These are phyloP conservation scores for Apoda limacodes DNA, from an alignment of 2,888 invertebrate species.

Conservation along the genomic window DNA sequence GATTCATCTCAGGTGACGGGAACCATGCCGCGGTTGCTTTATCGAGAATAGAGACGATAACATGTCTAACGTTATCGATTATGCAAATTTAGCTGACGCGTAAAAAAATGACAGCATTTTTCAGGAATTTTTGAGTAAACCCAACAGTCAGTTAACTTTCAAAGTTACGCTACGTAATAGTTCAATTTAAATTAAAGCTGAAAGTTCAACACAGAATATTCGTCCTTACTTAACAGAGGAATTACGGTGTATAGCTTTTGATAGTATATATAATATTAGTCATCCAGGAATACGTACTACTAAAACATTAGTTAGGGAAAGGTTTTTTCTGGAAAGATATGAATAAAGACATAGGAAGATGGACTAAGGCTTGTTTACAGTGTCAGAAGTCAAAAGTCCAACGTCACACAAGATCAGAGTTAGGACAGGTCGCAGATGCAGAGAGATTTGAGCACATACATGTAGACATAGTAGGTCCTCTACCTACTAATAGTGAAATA, in stretches of 20 bases:
- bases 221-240: slow-evolving; percentile 6
- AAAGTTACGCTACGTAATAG: too few species aligned
- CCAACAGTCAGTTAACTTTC: too few species aligned
- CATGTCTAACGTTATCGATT: too few species aligned
- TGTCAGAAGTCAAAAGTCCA: slow-evolving; percentile 17
- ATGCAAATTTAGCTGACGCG: too few species aligned
- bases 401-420: slow-evolving; percentile 12
- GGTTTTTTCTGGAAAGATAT: slow-evolving; percentile 18
- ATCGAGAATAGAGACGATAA: too few species aligned
- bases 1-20: too few species aligned
- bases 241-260: slow-evolving; percentile 3
- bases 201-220: too few species aligned
- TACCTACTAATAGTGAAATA: too few species aligned
- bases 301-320: slow-evolving; percentile 5
- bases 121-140: too few species aligned
- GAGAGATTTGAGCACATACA: slow-evolving; percentile 17
- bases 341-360: slow-evolving; percentile 14
- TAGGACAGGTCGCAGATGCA: slow-evolving; percentile 8
- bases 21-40: too few species aligned
- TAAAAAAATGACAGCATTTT: too few species aligned
- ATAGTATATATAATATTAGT: slow-evolving; percentile 6
- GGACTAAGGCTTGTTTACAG: slow-evolving; percentile 12
- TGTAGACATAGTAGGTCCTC: slow-evolving; percentile 21
- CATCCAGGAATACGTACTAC: slow-evolving; percentile 11
- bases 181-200: too few species aligned